A percentile compares a stretch with the other conserved stretches of the same genome.
These are phyloP conservation scores for Staurois parvus DNA, from an alignment of 2,797 vertebrate genomes.

Conservation along the genomic window DNA sequence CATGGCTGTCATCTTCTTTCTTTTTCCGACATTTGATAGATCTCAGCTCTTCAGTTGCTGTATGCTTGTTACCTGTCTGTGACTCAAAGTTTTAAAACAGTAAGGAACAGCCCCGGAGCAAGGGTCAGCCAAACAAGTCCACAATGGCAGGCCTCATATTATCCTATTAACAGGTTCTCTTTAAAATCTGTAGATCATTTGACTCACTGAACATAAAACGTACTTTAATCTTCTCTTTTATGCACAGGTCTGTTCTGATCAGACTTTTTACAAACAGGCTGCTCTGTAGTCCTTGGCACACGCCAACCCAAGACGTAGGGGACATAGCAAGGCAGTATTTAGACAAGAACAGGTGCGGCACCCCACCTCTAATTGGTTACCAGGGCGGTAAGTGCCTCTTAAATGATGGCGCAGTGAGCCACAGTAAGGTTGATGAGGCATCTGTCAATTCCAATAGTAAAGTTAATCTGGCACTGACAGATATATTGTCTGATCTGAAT, in stretches of 20 bases:
- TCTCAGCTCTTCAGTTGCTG: too few species aligned
- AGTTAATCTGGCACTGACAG: slow-evolving; percentile 50
- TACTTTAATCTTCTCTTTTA: slow-evolving; percentile 35
- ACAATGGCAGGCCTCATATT: too few species aligned
- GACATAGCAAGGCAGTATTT: slow-evolving; percentile 11
- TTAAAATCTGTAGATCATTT: too few species aligned
- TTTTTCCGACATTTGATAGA: too few species aligned
- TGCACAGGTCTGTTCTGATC: slow-evolving; percentile 18
- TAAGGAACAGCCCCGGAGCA: too few species aligned
- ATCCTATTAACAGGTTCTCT: too few species aligned
- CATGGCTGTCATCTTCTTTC: too few species aligned
- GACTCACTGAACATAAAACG: not conserved
- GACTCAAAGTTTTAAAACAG: too few species aligned
- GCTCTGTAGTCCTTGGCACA: slow-evolving; percentile 45
- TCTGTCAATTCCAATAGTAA: slow-evolving; percentile 47
- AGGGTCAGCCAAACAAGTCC: too few species aligned
- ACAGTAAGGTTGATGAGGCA: slow-evolving; percentile 45
- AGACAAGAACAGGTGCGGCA: slow-evolving; percentile 54
- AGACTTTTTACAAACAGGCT: slow-evolving; percentile 17
- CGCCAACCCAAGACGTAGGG: not conserved
- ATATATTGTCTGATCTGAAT: slow-evolving; percentile 53
- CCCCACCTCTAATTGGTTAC: slow-evolving; percentile 57
- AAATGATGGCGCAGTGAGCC: slow-evolving; percentile 45
- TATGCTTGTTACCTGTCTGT: too few species aligned
- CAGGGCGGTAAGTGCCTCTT: slow-evolving; percentile 52